Evolutionary conservation across 2,888 invertebrate species (phyloP).

Genomic region (Cenopis cana): DNA sequence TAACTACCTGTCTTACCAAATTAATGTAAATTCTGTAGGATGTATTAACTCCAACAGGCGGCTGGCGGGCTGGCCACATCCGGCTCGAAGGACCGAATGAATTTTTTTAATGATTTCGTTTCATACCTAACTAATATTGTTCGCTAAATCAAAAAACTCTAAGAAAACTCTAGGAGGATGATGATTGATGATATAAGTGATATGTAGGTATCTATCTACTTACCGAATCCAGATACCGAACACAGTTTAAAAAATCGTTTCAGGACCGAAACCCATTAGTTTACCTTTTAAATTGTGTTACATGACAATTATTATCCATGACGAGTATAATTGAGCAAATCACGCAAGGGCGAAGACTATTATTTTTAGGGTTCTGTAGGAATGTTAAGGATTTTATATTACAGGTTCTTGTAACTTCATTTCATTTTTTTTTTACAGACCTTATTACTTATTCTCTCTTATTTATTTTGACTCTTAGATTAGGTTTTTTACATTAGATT

Average conservation of each 20-base stretch:
- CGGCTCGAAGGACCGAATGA: background rate
- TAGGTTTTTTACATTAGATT: no score
- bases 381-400: background rate
- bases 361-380: constrained; percentile 1
- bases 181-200: no score
- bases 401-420: no score
- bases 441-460: no score
- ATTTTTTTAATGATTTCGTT: no score
- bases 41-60: background rate
- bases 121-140: no score
- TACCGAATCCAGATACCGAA: no score
- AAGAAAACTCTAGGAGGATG: background rate
- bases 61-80: background rate
- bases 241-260: background rate
- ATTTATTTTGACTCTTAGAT: no score
- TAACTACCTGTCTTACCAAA: no score
- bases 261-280: background rate
- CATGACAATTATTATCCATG: background rate
- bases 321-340: constrained; percentile 5
- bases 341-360: background rate
- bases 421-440: background rate
- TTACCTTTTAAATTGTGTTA: background rate
- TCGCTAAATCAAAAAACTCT: no score
- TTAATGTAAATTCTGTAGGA: background rate
- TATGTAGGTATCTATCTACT: no score